Evolutionary conservation across 2,113 vertebrate species (phyloP).

Genomic region (Phylloscopus whistleri): DNA sequence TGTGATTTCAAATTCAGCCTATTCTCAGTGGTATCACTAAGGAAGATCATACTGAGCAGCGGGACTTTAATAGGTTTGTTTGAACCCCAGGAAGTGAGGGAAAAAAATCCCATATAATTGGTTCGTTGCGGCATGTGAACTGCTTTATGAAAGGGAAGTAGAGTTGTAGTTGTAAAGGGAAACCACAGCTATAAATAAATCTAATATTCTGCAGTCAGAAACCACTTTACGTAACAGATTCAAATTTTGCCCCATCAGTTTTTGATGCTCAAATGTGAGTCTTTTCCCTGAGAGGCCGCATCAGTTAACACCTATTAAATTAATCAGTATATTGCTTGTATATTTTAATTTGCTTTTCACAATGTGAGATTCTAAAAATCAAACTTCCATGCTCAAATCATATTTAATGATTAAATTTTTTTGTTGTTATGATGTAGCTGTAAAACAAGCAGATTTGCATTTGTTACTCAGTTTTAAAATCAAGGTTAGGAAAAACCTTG

Average conservation of each 20-base stretch:
- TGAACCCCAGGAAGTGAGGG: constrained; percentile 58
- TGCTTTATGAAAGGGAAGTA: constrained; percentile 58
- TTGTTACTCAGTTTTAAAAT: constrained; percentile 20
- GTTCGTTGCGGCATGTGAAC: constrained; percentile 62
- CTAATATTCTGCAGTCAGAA: constrained; percentile 28
- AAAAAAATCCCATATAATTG: constrained; percentile 60
- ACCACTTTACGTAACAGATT: constrained; percentile 27
- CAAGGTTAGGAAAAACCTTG: background rate
- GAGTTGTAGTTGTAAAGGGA: constrained; percentile 54
- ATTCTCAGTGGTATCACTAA: constrained; percentile 64
- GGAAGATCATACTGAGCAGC: constrained; percentile 60
- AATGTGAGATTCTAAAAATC: background rate
- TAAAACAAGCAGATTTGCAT: constrained; percentile 1
- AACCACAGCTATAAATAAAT: constrained; percentile 62
- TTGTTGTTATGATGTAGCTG: background rate
- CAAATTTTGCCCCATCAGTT: constrained; percentile 26
- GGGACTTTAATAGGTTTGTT: constrained; percentile 66
- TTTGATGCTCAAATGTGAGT: constrained; percentile 6
- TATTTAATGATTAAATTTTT: background rate
- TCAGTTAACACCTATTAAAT: background rate
- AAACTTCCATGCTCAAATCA: background rate
- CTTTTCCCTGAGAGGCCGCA: background rate
- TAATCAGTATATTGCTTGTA: background rate
- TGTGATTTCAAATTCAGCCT: constrained; percentile 63
- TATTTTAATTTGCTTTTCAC: constrained; percentile 23